Percentiles rank a stretch among this genome's conserved stretches.
These are phyloP conservation scores for Spongilla lacustris DNA, from an alignment of 37 sponge, comb jelly and placozoan genomes.

Conservation along the genomic window DNA sequence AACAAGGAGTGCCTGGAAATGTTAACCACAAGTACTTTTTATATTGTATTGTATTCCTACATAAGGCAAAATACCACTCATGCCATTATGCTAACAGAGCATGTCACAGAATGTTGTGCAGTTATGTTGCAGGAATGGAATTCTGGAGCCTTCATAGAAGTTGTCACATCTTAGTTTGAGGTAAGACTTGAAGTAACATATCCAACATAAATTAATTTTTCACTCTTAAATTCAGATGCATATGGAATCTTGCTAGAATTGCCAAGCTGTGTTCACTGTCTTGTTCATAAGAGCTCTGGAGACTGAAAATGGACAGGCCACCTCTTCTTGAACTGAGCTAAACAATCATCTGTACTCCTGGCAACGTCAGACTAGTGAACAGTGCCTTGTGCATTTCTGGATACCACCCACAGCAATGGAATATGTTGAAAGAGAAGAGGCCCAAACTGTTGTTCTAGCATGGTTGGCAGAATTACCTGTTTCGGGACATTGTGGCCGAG, in stretches of 20 bases:
- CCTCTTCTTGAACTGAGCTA: background rate
- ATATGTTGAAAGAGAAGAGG: too few relatives aligned
- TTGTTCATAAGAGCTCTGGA: background rate
- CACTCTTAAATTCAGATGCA: background rate
- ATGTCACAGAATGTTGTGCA: background rate
- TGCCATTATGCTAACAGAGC: background rate
- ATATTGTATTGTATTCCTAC: background rate
- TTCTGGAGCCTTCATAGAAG: background rate
- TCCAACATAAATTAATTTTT: background rate
- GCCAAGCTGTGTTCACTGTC: background rate
- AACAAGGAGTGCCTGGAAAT: background rate
- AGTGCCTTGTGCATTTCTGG: too few relatives aligned
- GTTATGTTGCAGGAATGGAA: background rate
- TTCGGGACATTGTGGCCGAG: too few relatives aligned
- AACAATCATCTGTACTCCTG: background rate
- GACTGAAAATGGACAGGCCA: background rate
- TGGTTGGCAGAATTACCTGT: too few relatives aligned
- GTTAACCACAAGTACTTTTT: background rate
- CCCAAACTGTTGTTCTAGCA: too few relatives aligned
- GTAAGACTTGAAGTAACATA: background rate
- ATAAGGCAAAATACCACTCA: background rate
- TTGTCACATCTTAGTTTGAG: background rate
- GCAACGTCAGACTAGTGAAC: background rate
- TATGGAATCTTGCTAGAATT: background rate
- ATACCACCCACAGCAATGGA: too few relatives aligned